Base-by-base conservation (phyloP, 53 echinoderm and acorn worm species). In the Crossaster papposus region DNA sequence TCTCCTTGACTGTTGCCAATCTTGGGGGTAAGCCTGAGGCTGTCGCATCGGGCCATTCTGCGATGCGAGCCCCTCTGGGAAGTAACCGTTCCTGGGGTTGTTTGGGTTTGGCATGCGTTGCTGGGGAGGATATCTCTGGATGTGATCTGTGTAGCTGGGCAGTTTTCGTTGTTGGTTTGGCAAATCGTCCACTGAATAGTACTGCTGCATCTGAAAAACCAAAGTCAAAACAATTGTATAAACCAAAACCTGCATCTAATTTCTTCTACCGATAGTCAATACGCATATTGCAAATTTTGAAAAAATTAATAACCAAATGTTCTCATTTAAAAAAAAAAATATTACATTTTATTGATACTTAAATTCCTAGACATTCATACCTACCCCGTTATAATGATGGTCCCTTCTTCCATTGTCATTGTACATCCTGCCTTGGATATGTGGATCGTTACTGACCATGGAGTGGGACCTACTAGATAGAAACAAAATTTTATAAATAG, bases 101-200 rank as follows among this genome's bases (percentile, higher is more conserved):
- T n/a, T n/a, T n/a, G n/a, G n/a, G n/a, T n/a, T n/a, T n/a, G 89
- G 34, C 85, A 81, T 2, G 81, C 64, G 26, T 32, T 85, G 62
- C 71, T 68, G 64, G 38, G 83, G 64, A 0, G 96, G 92, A 73
- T 95, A 94, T 35, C 93, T 93, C 52, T 94, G 95, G 77, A 97
- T 95, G 90, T 97, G 98, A 38, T 97, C 98, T 26, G 92, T 88
- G 80, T 97, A 97, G 14, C 93, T 84, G 13, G 98, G 98, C 15
- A 96, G 92, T 73, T 89, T 92, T 62, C 78, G 37, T 77, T 80
- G 70, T 68, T 71, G 76, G 23, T 88, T 81, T 64, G 94, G 83
- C 5, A 92, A 79, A 22, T 84, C 84, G 4, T 84, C 84, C 17
- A 51, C 84, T 18, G 71, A 52, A 54, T 52, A 52, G 32, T 84